phyloP scores from a whole-genome alignment of 2,113 vertebrate species.

The Hippocampus guttulatus region DNA sequence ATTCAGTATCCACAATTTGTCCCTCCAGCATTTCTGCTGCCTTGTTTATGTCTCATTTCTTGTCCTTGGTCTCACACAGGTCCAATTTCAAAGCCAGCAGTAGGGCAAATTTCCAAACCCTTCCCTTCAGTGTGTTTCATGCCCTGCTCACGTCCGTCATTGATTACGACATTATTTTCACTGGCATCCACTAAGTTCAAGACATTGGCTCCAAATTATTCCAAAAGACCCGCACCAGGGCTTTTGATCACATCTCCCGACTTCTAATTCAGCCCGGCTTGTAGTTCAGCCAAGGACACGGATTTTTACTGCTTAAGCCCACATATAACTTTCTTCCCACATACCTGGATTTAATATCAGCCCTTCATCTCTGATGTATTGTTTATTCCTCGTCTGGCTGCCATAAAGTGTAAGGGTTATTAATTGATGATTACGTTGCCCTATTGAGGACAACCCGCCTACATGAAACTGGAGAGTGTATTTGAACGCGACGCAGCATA shows the following conservation, averaged over 20 bases:
- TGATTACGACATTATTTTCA: neutral
- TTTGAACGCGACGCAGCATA: constrained; percentile 11
- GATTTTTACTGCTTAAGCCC: neutral
- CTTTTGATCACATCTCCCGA: neutral
- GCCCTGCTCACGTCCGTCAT: neutral
- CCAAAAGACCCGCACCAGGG: neutral
- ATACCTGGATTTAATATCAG: neutral
- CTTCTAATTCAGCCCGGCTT: neutral
- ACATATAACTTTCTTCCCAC: neutral
- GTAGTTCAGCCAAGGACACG: neutral
- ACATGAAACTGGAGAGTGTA: neutral
- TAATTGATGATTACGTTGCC: neutral
- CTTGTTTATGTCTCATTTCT: neutral
- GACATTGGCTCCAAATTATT: constrained; percentile 1
- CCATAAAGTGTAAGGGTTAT: neutral
- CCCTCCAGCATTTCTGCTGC: neutral
- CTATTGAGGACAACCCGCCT: neutral
- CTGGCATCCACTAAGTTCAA: neutral
- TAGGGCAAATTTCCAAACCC: neutral
- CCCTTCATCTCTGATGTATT: neutral
- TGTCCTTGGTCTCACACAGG: neutral
- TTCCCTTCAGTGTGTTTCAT: neutral
- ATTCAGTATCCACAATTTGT: neutral
- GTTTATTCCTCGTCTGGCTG: neutral
- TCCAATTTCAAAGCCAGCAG: neutral